A percentile compares a stretch with the other conserved stretches of the same genome.
These are phyloP conservation scores for Lepus americanus DNA, from an alignment of 2,113 vertebrate species.

Conservation along the genomic window DNA sequence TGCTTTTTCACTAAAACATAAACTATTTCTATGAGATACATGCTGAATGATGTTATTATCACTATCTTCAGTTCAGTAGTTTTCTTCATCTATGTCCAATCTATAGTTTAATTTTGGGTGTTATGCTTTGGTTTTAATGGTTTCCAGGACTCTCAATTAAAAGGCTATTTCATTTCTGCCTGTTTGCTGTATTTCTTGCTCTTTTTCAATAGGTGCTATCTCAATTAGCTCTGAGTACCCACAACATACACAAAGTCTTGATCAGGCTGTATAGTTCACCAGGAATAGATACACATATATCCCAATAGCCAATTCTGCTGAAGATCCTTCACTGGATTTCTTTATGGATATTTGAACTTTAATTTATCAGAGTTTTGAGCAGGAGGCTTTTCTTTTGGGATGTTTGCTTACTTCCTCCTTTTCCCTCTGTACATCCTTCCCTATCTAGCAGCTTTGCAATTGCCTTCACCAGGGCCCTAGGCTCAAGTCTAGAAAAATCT, in stretches of 20 bases:
- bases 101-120: constrained; percentile 33
- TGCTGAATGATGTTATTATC: neutral
- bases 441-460: neutral
- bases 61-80: neutral
- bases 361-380: neutral
- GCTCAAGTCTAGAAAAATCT: neutral
- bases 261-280: neutral
- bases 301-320: neutral
- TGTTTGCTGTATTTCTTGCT: constrained; percentile 38
- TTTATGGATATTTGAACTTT: neutral
- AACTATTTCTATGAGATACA: neutral
- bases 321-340: constrained; percentile 22
- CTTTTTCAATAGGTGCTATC: neutral
- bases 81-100: neutral
- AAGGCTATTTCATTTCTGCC: constrained; percentile 29
- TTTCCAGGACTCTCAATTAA: neutral
- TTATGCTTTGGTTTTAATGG: constrained; percentile 33
- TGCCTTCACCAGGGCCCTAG: neutral
- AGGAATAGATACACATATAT: constrained; percentile 12
- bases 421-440: neutral
- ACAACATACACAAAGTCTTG: constrained; percentile 23
- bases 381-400: neutral
- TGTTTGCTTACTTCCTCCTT: neutral
- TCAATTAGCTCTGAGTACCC: constrained; percentile 9
- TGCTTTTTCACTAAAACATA: neutral